phyloP scores from a whole-genome alignment of 1,140 invertebrate genomes.

The Caerostris extrusa region DNA sequence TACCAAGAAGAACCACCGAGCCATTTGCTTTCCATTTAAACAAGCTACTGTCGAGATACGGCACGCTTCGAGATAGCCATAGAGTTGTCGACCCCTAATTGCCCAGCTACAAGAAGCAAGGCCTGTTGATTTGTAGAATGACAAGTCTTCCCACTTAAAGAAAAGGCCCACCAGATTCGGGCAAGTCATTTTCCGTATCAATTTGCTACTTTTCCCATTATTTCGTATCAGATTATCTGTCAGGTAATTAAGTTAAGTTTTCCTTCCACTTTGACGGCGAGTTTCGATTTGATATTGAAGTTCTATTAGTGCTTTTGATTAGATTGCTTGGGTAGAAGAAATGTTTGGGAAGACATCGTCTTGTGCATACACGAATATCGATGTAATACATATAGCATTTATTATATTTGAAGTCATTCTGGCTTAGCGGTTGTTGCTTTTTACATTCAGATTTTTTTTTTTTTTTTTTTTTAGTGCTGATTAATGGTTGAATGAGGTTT shows the following conservation, averaged over 20 bases:
- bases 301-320: slow-evolving; percentile 5
- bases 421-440: not conserved
- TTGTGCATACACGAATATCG: not conserved
- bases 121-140: slow-evolving; percentile 69
- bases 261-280: slow-evolving; percentile 45
- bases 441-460: not conserved
- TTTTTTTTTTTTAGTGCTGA: not conserved
- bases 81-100: slow-evolving; percentile 56
- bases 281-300: not conserved
- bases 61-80: slow-evolving; percentile 22
- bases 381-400: not conserved
- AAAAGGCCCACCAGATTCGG: slow-evolving; percentile 45
- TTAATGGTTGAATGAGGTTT: not conserved
- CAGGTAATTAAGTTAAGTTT: slow-evolving; percentile 58
- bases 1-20: not conserved
- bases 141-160: slow-evolving; percentile 59
- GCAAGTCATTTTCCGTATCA: slow-evolving; percentile 64
- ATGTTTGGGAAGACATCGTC: not conserved
- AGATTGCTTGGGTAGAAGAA: not conserved
- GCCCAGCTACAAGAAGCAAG: slow-evolving; percentile 40
- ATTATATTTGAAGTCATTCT: not conserved
- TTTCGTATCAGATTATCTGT: slow-evolving; percentile 55
- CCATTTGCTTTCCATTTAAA: slow-evolving; percentile 60
- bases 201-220: slow-evolving; percentile 59
- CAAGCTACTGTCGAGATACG: slow-evolving; percentile 32